Evolutionary conservation across 1,140 invertebrate species (phyloP).

Genomic region (Ceratosolen fusciceps): DNA sequence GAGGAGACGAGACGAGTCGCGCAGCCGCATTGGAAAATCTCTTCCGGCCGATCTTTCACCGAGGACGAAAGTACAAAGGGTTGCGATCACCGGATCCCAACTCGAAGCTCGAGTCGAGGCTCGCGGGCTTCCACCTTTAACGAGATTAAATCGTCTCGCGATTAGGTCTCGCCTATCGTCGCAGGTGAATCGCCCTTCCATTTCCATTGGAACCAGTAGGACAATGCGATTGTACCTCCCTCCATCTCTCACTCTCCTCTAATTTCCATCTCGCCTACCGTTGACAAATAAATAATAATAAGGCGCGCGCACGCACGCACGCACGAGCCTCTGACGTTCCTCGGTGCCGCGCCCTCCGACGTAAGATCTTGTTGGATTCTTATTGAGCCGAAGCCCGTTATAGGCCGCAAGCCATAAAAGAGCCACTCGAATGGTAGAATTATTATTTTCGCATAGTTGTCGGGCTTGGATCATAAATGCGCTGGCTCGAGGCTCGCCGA

Average conservation of each 20-base stretch:
- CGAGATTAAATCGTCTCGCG: conserved; percentile 33
- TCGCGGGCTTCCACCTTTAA: conserved; percentile 14
- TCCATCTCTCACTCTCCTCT: background rate
- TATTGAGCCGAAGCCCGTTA: background rate
- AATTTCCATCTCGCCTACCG: background rate
- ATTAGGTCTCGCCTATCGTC: background rate
- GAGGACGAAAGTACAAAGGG: conserved; percentile 14
- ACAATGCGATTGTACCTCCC: too few species aligned
- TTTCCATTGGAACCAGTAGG: background rate
- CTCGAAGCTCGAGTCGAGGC: background rate
- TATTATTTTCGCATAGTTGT: conserved; percentile 19
- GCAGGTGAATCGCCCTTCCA: background rate
- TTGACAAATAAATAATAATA: background rate
- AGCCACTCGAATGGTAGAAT: conserved; percentile 3
- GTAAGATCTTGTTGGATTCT: too few species aligned
- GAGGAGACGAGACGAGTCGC: too few species aligned
- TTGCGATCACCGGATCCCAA: background rate
- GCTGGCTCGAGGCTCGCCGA: background rate
- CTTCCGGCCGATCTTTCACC: conserved; percentile 35
- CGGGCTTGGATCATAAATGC: background rate
- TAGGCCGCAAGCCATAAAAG: background rate
- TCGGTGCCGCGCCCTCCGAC: background rate
- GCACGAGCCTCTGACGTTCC: background rate
- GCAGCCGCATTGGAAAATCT: too few species aligned
- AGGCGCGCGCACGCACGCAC: background rate